Evolutionary conservation across 2,797 vertebrate genomes (phyloP).

Genomic region (Loriculus beryllinus): DNA sequence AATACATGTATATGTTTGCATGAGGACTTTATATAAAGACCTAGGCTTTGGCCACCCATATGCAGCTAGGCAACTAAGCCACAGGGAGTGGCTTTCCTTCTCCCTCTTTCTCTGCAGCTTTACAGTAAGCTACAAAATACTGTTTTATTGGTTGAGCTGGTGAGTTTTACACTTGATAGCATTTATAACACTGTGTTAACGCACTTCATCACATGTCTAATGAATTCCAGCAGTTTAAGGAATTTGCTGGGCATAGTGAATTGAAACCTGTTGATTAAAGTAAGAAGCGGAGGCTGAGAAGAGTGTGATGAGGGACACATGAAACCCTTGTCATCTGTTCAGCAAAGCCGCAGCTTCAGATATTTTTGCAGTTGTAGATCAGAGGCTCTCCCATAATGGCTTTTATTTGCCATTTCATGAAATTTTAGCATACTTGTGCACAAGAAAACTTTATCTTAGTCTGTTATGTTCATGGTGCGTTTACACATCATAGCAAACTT

Average conservation of each 20-base stretch:
- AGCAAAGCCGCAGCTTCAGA: not conserved
- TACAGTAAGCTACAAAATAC: not conserved
- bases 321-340: slow-evolving; percentile 46
- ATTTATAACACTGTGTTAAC: not conserved
- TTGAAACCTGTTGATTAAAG: slow-evolving; percentile 3
- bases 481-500: not conserved
- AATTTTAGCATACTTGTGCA: not conserved
- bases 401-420: not conserved
- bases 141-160: not conserved
- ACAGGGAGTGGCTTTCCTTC: not conserved
- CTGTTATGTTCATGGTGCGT: not conserved
- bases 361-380: slow-evolving; percentile 34
- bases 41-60: not conserved
- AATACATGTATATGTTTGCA: not conserved
- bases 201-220: not conserved
- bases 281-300: slow-evolving; percentile 4
- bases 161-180: not conserved
- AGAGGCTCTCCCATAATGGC: not conserved
- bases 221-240: slow-evolving; percentile 27
- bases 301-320: not conserved
- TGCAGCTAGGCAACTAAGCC: not conserved
- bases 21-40: not conserved
- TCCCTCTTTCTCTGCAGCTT: not conserved
- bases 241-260: slow-evolving; percentile 17
- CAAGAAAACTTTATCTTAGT: not conserved